phyloP scores from a whole-genome alignment of 2,888 invertebrate species.

The Nephrotoma appendiculata region DNA sequence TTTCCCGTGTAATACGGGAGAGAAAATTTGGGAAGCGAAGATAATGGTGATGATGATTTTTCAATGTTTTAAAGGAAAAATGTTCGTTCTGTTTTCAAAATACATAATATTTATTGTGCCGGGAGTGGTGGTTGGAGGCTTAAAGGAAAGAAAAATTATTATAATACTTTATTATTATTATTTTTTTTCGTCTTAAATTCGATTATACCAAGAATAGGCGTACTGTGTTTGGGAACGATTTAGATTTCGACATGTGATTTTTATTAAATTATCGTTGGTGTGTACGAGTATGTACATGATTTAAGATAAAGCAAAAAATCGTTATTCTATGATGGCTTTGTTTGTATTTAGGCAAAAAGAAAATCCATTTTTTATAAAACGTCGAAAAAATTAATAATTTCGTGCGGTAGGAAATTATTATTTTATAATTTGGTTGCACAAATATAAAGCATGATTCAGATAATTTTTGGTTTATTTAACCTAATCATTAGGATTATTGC shows the following conservation, averaged over 20 bases:
- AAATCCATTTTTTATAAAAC: no score
- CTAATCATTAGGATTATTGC: no score
- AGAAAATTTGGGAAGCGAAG: neutral
- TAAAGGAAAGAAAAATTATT: neutral
- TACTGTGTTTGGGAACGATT: neutral
- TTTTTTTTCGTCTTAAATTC: neutral
- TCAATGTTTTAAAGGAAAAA: neutral
- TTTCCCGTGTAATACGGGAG: neutral
- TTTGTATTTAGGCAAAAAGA: no score
- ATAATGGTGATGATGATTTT: neutral
- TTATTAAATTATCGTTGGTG: neutral
- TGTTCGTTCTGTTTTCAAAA: neutral
- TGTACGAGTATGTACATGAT: neutral
- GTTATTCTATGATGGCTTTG: no score
- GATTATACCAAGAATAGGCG: neutral
- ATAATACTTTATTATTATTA: neutral
- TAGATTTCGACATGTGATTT: neutral
- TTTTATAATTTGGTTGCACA: neutral
- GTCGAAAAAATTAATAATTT: no score
- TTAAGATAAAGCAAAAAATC: neutral
- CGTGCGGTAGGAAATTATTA: no score
- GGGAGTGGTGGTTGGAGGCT: neutral
- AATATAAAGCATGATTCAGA: neutral
- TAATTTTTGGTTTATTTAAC: neutral
- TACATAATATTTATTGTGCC: neutral